Evolutionary conservation across 2,113 vertebrate species (phyloP).

Genomic region (Prolemur simus): DNA sequence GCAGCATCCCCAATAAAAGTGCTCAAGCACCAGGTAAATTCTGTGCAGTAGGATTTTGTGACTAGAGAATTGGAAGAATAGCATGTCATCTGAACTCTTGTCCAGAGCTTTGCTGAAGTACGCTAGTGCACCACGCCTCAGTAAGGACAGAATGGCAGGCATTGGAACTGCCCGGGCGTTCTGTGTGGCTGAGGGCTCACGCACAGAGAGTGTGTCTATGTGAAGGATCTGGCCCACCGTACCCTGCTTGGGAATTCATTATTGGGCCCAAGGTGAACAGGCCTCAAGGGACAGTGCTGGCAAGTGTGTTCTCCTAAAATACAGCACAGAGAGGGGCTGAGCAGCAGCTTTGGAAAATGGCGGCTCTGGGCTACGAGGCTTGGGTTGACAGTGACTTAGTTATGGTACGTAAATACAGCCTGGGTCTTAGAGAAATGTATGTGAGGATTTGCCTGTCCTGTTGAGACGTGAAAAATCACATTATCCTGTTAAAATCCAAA

Average conservation of each 20-base stretch:
- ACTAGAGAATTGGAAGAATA: neutral
- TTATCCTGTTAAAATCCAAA: neutral
- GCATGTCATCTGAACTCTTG: neutral
- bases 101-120: neutral
- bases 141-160: no score
- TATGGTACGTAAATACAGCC: neutral
- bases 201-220: accelerated
- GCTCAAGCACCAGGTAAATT: neutral
- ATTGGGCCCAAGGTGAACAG: neutral
- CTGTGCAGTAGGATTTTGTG: neutral
- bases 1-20: neutral
- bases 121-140: accelerated
- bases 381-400: neutral
- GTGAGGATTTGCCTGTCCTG: neutral
- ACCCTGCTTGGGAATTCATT: neutral
- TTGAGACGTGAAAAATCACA: neutral
- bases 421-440: neutral
- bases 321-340: accelerated
- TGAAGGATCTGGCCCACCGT: neutral
- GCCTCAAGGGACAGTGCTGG: neutral
- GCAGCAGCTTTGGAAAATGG: neutral
- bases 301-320: neutral
- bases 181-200: accelerated
- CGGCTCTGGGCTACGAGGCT: neutral
- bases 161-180: accelerated